Conservation (phyloP, 2,888 invertebrate genomes). For the Cryptus viduatorius region DNA sequence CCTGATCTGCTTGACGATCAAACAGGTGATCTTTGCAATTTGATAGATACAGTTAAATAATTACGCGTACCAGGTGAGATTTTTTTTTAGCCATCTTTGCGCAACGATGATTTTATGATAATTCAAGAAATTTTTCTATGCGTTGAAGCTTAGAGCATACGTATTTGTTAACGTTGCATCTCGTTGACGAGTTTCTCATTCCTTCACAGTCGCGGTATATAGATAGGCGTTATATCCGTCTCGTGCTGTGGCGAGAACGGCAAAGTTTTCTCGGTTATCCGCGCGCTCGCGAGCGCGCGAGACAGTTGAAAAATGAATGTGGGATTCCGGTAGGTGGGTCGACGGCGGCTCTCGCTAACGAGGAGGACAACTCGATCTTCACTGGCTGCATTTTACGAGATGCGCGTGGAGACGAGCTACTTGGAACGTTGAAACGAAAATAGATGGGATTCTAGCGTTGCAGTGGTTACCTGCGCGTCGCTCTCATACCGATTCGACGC, state of each 20-base stretch:
- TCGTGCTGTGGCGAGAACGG: slow-evolving; percentile 7
- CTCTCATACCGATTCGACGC: not conserved
- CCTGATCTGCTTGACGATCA: not conserved
- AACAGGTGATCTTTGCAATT: slow-evolving; percentile 1
- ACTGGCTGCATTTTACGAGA: slow-evolving; percentile 6
- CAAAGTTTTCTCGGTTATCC: slow-evolving; percentile 25
- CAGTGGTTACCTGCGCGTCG: not conserved
- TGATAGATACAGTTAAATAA: not conserved
- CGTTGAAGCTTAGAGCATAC: not conserved
- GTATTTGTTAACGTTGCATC: slow-evolving; percentile 33
- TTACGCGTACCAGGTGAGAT: not conserved
- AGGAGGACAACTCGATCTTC: slow-evolving; percentile 29
- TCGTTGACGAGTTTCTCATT: slow-evolving; percentile 11
- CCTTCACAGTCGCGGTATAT: not conserved
- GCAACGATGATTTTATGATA: slow-evolving; percentile 43
- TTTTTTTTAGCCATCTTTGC: not conserved
- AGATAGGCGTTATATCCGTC: slow-evolving; percentile 13
- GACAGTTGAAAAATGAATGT: slow-evolving; percentile 42
- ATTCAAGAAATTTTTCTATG: slow-evolving; percentile 4
- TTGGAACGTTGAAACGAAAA: slow-evolving; percentile 10
- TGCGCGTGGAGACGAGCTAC: slow-evolving; percentile 6
- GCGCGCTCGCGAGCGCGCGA: not conserved
- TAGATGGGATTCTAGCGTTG: slow-evolving; percentile 9
- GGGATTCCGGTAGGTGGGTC: slow-evolving; percentile 37
- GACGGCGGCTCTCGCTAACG: slow-evolving; percentile 38